Conservation (phyloP, 2,113 vertebrate species). For the Malurus melanocephalus region DNA sequence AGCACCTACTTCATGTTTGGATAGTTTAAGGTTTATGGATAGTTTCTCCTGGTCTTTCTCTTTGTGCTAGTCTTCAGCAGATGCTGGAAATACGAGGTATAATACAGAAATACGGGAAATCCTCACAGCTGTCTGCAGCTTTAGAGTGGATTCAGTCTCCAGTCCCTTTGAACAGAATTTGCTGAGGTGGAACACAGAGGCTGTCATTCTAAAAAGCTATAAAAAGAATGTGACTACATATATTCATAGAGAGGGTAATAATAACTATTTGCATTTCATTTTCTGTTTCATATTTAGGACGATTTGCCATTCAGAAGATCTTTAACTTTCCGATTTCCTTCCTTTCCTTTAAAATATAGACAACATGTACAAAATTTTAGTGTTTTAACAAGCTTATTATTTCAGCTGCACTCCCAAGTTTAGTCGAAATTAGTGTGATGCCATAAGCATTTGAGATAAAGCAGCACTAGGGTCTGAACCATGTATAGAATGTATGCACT, state of each 20-base stretch:
- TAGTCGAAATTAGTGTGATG: not conserved
- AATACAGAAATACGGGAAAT: not conserved
- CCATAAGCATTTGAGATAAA: not conserved
- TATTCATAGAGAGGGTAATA: not conserved
- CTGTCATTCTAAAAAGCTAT: not conserved
- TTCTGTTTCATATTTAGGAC: not conserved
- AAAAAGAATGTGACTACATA: not conserved
- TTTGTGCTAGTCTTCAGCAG: not conserved
- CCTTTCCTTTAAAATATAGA: not conserved
- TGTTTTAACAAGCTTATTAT: not conserved
- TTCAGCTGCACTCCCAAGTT: not conserved
- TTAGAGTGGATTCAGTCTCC: not conserved
- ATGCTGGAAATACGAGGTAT: not conserved
- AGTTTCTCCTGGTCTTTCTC: not conserved
- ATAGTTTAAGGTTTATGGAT: not conserved
- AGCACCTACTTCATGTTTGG: not conserved
- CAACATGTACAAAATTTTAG: not conserved
- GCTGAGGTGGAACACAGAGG: not conserved
- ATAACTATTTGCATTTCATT: not conserved
- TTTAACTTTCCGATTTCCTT: not conserved
- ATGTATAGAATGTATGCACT: not conserved
- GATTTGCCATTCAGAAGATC: not conserved
- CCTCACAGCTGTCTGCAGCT: not conserved
- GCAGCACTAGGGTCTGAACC: not conserved
- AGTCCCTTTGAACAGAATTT: not conserved